phyloP scores from a whole-genome alignment of 1,140 invertebrate species.

The Lepidostoma basale region DNA sequence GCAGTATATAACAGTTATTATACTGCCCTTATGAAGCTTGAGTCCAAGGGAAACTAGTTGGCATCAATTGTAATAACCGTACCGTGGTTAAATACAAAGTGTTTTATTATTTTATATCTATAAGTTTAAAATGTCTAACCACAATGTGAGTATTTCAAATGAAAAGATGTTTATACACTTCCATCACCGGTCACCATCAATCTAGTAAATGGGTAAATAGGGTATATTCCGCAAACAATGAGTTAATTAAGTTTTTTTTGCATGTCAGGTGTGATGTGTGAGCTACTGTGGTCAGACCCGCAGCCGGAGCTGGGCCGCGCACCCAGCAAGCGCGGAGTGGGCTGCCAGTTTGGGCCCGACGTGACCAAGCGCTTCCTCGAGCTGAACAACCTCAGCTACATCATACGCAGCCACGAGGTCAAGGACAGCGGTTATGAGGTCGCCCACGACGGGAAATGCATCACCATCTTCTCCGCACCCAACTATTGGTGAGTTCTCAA shows the following conservation, averaged over 20 bases:
- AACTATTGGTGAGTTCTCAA: conserved; percentile 91
- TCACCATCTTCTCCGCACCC: conserved; percentile 96
- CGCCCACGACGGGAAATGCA: conserved; percentile 91
- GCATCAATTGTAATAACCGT: no score
- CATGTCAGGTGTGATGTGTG: conserved; percentile 86
- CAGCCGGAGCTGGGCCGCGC: conserved; percentile 84
- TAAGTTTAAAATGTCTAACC: no score
- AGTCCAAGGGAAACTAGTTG: no score
- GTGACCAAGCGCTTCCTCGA: conserved; percentile 88
- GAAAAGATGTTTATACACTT: no score
- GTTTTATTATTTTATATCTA: no score
- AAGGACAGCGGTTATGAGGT: conserved; percentile 96
- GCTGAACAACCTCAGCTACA: conserved; percentile 88
- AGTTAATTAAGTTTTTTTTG: conserved; percentile 30
- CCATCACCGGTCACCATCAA: no score
- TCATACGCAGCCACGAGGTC: conserved; percentile 97
- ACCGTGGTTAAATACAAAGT: no score
- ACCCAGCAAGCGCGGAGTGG: conserved; percentile 95
- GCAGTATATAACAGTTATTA: no score
- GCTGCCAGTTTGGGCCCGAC: conserved; percentile 98
- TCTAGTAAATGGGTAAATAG: not conserved
- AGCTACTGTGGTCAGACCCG: conserved; percentile 98
- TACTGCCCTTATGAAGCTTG: no score
- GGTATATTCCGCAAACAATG: no score
- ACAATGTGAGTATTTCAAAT: no score